Conservation (phyloP, 2,888 invertebrate species). For the Drosophila meridionalis region DNA sequence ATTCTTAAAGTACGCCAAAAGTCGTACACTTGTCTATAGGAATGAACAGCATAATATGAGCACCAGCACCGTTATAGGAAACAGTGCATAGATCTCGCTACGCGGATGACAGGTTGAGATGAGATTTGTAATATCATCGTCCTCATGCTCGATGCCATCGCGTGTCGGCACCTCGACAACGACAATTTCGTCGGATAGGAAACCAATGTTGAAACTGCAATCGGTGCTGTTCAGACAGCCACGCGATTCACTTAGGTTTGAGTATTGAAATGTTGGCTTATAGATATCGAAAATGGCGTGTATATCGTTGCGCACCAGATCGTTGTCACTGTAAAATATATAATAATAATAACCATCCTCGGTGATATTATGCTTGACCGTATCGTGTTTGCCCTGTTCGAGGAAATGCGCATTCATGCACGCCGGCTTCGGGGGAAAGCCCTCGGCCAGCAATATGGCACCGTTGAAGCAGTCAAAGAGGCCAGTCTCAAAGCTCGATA, state of each 20-base stretch:
- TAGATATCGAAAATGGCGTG: slow-evolving; percentile 94
- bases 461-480: slow-evolving; percentile 91
- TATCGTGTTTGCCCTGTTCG: slow-evolving; percentile 88
- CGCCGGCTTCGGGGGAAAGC: slow-evolving; percentile 89
- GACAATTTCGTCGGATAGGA: slow-evolving; percentile 91
- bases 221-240: slow-evolving; percentile 91
- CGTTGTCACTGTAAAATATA: slow-evolving; percentile 95
- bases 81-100: slow-evolving; percentile 91
- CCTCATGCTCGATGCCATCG: slow-evolving; percentile 92
- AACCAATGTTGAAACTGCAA: slow-evolving; percentile 90
- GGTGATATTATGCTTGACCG: slow-evolving; percentile 90
- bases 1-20: slow-evolving; percentile 29
- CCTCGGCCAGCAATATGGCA: slow-evolving; percentile 90
- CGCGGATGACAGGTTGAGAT: slow-evolving; percentile 92
- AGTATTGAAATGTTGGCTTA: slow-evolving; percentile 93
- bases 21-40: slow-evolving; percentile 86
- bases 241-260: slow-evolving; percentile 85
- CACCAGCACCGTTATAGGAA: slow-evolving; percentile 91
- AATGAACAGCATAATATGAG: slow-evolving; percentile 92
- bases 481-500: slow-evolving; percentile 93
- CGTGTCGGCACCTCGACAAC: slow-evolving; percentile 93
- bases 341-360: slow-evolving; percentile 95
- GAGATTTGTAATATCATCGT: slow-evolving; percentile 90
- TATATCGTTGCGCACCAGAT: slow-evolving; percentile 91
- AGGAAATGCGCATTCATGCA: slow-evolving; percentile 90